Evolutionary conservation across 2,797 vertebrate genomes (phyloP), one percentile per base, ranked within the genome.

Genomic region (Manis javanica): DNA sequence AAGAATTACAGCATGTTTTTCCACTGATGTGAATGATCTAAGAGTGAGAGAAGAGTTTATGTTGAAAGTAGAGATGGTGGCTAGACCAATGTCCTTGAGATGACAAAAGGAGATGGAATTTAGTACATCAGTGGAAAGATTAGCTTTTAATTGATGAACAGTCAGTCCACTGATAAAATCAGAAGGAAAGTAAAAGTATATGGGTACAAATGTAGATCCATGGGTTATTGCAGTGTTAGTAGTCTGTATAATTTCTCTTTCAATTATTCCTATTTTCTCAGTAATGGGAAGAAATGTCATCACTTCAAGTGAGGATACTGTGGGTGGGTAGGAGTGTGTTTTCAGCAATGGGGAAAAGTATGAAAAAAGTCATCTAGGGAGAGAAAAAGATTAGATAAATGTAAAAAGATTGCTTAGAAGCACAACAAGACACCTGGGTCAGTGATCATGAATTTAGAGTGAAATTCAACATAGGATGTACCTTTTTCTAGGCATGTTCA

Each of bases 11-110:
- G 23, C 31, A 63, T 77, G 53, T 55, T 83, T 81, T 83, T 42
- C 24, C 29, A 75, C 57, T 59, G 7, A 39, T 39, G 6, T 84
- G 31, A 91, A 79, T 72, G 39, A 85, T 8, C 3, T 37, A 85
- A 84, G 34, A 89, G 51, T 71, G n/a, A 94, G 61, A n/a, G n/a
- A 92, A 88, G 72, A 39, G 57, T 72, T 78, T 89, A 68, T 89
- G 57, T 26, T 96, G 49, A 96, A 92, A 94, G 89, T 53, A 79
- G 2, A 84, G 18, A 42, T 5, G 31, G 26, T 59, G 49, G 19
- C 63, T 84, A 23, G 13, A 82, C 53, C 10, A 85, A 66, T 13
- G 74, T 39, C 57, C 78, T 84, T 51, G 64, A 79, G 49, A 31
- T 72, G 26, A 29, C 57, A 85, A 59, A 39, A 72, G 26, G 31